Percentiles rank a stretch among this genome's conserved stretches.
Conservation (phyloP, 2,888 invertebrate genomes). For the Vesta saturnalis region DNA sequence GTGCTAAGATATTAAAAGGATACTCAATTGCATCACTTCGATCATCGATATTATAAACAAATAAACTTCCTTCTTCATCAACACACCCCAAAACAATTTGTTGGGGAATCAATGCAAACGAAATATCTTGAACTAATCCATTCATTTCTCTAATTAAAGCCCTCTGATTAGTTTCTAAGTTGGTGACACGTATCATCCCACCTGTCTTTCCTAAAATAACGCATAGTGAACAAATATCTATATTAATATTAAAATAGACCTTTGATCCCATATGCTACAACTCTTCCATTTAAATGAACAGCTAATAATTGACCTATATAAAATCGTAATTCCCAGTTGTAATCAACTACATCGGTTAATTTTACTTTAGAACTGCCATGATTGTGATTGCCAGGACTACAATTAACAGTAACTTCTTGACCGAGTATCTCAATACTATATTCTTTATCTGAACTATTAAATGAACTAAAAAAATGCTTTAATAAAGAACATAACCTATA, state of each 20-base stretch:
- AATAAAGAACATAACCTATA: slow-evolving; percentile 34
- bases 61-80: slow-evolving; percentile 85
- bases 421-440: slow-evolving; percentile 58
- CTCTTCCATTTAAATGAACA: slow-evolving; percentile 85
- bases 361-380: slow-evolving; percentile 92
- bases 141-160: slow-evolving; percentile 87
- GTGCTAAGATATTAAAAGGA: no score
- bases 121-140: slow-evolving; percentile 89
- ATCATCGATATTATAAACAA: slow-evolving; percentile 81
- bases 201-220: slow-evolving; percentile 60
- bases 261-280: slow-evolving; percentile 91
- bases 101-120: slow-evolving; percentile 85
- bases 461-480: slow-evolving; percentile 50
- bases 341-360: slow-evolving; percentile 89
- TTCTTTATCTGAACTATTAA: slow-evolving; percentile 56
- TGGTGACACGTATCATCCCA: slow-evolving; percentile 86
- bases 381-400: slow-evolving; percentile 76
- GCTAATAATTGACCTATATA: slow-evolving; percentile 90
- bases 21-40: slow-evolving; percentile 68
- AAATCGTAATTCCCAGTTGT: slow-evolving; percentile 91
- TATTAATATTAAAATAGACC: slow-evolving; percentile 65
- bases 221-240: neutral
- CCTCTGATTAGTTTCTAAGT: slow-evolving; percentile 78
- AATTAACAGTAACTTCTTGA: slow-evolving; percentile 74
- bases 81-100: slow-evolving; percentile 87